Evolutionary conservation across 1,140 invertebrate genomes (phyloP), one percentile per base, ranked within the genome.

Genomic region (Drosophila nasuta): DNA sequence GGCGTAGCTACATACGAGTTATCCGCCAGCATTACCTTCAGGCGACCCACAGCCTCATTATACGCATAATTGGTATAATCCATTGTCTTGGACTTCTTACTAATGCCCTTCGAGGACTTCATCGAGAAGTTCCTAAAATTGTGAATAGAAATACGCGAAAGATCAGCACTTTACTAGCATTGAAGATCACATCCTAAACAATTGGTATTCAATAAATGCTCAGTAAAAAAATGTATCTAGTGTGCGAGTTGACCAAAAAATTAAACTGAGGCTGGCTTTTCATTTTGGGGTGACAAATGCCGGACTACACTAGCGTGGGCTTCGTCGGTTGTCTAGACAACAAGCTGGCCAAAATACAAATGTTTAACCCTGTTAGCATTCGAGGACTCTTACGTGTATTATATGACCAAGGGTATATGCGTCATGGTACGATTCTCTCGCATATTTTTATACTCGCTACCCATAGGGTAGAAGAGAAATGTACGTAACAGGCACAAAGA

Each of bases 21-120:
- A 74, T 97, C 96, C 2, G 95, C 95, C 60, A 97, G 91, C 72
- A 97, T 94, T 90, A 96, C 95, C 89, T 96, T 95, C 7, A 97
- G 88, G 63, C 96, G 95, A 0, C 95, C 95, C 1, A 97, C 96
- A 2, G 96, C 96, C 92, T 97, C 96, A 76, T 96, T 95, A 80
- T 97, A 97, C 2, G 96, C 96, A 60, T 95, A 93, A 81, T 97
- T 96, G 0, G 96, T 96, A 80, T 97, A 97, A 93, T 97, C 96
- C 43, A 95, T 95, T 20, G 94, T 93, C 81, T 94, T 95, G 77
- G 87, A 92, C 82, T 94, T 94, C 86, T 92, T 93, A 51, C 71
- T 78, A 56, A 91, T 83, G 46, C 75, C 85, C 70, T 88, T 92
- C 45, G 85, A 79, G 69, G 82, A 85, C 78, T 89, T 92, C 88